phyloP scores from a whole-genome alignment of 2,888 invertebrate genomes.

The Protonemura montana region DNA sequence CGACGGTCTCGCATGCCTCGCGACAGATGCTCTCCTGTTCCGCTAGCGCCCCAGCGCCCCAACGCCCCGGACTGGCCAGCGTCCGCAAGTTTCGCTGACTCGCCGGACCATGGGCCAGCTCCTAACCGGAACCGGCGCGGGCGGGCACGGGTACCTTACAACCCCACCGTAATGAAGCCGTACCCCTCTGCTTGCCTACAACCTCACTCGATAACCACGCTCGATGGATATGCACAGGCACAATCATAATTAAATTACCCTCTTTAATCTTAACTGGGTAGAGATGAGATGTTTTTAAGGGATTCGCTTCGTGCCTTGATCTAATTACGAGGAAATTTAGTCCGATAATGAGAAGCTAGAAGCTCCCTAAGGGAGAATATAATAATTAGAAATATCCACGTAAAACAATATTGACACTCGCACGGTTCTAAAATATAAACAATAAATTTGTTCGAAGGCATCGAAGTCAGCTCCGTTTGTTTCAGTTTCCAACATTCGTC shows the following conservation, averaged over 20 bases:
- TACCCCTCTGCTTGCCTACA: constrained; percentile 15
- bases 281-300: constrained; percentile 33
- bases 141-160: background rate
- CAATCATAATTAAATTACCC: constrained; percentile 30
- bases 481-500: background rate
- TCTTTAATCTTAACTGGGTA: constrained; percentile 32
- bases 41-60: no score
- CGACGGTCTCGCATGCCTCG: constrained; percentile 34
- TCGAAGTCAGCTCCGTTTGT: background rate
- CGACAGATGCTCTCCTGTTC: constrained; percentile 29
- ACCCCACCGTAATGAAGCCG: background rate
- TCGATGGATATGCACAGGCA: constrained; percentile 21
- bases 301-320: constrained; percentile 25
- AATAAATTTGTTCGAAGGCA: constrained; percentile 1
- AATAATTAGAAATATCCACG: constrained; percentile 23
- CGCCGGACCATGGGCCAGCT: constrained; percentile 1
- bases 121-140: constrained; percentile 19
- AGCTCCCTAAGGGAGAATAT: constrained; percentile 16
- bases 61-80: constrained; percentile 13
- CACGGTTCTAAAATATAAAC: constrained; percentile 24
- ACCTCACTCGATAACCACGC: constrained; percentile 29
- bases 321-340: constrained; percentile 37
- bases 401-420: constrained; percentile 25
- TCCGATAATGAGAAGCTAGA: constrained; percentile 33
- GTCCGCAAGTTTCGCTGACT: constrained; percentile 33